Evolutionary conservation across 1,140 invertebrate species (phyloP).

Genomic region (Sinonovacula constricta): DNA sequence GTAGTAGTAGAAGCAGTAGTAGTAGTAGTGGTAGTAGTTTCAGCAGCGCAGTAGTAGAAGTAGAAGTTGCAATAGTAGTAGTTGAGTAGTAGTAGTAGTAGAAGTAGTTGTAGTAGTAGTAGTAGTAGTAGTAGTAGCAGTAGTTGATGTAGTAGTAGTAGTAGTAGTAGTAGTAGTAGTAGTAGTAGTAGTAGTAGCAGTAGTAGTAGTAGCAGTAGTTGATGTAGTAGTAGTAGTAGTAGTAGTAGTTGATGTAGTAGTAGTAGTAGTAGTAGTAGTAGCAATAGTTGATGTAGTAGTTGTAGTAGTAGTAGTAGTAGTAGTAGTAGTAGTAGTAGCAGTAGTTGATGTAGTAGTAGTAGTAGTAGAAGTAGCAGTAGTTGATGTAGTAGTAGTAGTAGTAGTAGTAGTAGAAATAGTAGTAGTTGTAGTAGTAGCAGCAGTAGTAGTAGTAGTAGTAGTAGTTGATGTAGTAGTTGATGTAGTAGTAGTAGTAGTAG

Average conservation of each 20-base stretch:
- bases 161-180: constrained; percentile 3
- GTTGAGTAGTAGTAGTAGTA: no score
- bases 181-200: constrained; percentile 8
- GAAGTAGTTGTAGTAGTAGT: not conserved
- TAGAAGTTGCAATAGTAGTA: no score
- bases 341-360: constrained; percentile 6
- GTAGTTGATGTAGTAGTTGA: not conserved
- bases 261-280: constrained; percentile 5
- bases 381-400: not conserved
- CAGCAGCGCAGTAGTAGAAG: no score
- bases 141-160: not conserved
- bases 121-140: not conserved
- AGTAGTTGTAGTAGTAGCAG: not conserved
- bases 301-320: constrained; percentile 7
- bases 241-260: not conserved
- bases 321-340: constrained; percentile 5
- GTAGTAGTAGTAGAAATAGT: no score
- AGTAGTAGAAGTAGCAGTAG: not conserved
- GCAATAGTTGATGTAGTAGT: no score
- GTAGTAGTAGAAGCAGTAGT: no score
- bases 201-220: constrained; percentile 2
- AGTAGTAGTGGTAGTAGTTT: no score
- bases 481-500: constrained; percentile 1
- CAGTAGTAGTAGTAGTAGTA: constrained; percentile 1
- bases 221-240: constrained; percentile 1